These are phyloP conservation scores for Ctena decussata DNA, from an alignment of 2,888 invertebrate genomes.

Conservation along the genomic window DNA sequence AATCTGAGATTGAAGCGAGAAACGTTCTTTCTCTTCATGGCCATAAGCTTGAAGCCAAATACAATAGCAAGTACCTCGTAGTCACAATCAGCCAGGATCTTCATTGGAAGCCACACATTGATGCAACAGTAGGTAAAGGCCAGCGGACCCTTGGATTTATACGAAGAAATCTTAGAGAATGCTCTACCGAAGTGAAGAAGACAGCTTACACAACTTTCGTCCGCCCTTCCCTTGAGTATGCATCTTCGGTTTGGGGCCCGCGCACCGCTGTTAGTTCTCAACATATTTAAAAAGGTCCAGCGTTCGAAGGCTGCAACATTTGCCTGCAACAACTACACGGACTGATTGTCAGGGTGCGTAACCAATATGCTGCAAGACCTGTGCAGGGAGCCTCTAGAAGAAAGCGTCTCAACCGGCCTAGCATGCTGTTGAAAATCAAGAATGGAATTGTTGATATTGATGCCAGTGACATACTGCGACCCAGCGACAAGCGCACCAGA, in stretches of 20 bases:
- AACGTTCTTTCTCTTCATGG: neutral
- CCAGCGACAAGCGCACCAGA: too few species aligned
- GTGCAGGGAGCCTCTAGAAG: neutral
- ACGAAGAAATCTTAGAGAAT: neutral
- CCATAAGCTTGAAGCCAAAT: neutral
- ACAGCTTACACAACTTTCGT: neutral
- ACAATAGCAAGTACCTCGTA: neutral
- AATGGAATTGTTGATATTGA: neutral
- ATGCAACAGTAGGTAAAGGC: neutral
- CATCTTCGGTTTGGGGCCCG: neutral
- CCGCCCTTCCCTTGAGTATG: neutral
- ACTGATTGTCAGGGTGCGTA: neutral
- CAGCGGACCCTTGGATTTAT: neutral
- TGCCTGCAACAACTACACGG: neutral
- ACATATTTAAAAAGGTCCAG: neutral
- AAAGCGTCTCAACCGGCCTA: neutral
- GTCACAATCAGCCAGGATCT: neutral
- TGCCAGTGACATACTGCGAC: neutral
- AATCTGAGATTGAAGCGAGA: neutral
- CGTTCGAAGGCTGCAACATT: neutral
- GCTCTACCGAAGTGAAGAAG: neutral
- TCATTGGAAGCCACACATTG: neutral
- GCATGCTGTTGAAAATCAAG: neutral
- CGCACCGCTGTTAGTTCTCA: too few species aligned
- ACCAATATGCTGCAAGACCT: neutral